Evolutionary conservation across 2,888 invertebrate species (phyloP).

Genomic region (Lymantria monacha): DNA sequence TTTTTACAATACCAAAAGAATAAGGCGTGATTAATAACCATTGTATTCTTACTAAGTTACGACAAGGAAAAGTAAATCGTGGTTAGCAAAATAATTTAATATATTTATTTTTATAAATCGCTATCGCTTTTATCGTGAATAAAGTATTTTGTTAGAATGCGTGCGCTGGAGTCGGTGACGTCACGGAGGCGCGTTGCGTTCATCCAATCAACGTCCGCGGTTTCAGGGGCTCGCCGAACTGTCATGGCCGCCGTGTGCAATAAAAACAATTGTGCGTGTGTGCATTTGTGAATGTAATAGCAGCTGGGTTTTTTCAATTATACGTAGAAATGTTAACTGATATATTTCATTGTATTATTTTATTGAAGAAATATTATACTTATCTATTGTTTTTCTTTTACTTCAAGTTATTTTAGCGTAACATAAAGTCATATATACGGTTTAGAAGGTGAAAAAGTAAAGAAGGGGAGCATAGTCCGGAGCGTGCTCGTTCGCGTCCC

Average conservation of each 20-base stretch:
- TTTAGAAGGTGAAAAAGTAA: too few species aligned
- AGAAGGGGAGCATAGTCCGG: too few species aligned
- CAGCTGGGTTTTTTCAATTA: slow-evolving; percentile 14
- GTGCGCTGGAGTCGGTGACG: slow-evolving; percentile 59
- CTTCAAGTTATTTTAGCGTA: too few species aligned
- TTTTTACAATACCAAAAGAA: too few species aligned
- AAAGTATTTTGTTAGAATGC: slow-evolving; percentile 45
- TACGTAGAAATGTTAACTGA: neutral
- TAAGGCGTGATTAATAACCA: too few species aligned
- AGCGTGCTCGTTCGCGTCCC: too few species aligned
- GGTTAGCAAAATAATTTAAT: too few species aligned
- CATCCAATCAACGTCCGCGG: slow-evolving; percentile 52
- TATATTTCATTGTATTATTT: neutral
- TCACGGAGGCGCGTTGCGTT: slow-evolving; percentile 61
- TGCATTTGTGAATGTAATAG: slow-evolving; percentile 33
- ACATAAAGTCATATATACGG: too few species aligned
- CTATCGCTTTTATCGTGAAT: slow-evolving; percentile 39
- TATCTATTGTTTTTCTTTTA: too few species aligned
- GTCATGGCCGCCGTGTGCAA: slow-evolving; percentile 53
- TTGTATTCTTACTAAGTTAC: too few species aligned
- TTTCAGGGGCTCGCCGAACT: slow-evolving; percentile 62
- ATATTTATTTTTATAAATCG: slow-evolving; percentile 34
- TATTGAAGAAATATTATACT: neutral
- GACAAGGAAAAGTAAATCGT: too few species aligned
- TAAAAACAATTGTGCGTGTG: neutral